Base-by-base conservation (phyloP, 2,113 vertebrate genomes). In the Gobius niger region DNA sequence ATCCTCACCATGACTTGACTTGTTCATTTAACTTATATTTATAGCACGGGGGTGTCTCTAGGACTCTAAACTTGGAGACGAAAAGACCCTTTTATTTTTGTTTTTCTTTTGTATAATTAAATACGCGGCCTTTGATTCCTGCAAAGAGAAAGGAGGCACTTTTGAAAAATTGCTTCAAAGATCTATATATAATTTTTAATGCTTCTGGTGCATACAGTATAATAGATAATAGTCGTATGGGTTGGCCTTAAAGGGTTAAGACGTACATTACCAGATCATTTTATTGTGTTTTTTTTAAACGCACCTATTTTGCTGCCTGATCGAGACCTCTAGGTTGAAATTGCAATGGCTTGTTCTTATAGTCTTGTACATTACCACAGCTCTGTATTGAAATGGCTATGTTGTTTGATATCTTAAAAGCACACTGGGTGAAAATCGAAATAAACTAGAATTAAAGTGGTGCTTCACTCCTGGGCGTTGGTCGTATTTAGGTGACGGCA, bases 51-150 rank as follows among this genome's bases (percentile, higher is more conserved):
- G 64, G 69, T 80, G 65, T 70, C 62, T 79, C 68, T 77, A 6
- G 2, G 62, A 77, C 72, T 63, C 62, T 65, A 59, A 76, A 57
- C 62, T 64, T n/a, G 56, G 66, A 74, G 75, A 82, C 34, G 59
- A 75, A 46, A 78, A 62, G 65, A 67, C 72, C 65, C 68, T 66
- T 42, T 70, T 78, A 67, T 59, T n/a, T 69, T 51, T 18, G 49
- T 59, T 11, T 34, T 10, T 16, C 8, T 56, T 73, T 74, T 77
- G 73, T 24, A 11, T 19, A 51, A 69, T 63, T 75, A 77, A 82
- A 85, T 84, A 82, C 82, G 90, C 79, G 82, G 89, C 91, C 92
- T 91, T 88, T 76, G 74, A 82, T 81, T 89, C 88, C 85, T 90
- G 82, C 83, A 78, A 77, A 80, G 61, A 80, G 61, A 82, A 80